These are phyloP conservation scores for Tricholaema leucomelas DNA, from an alignment of 2,113 vertebrate genomes.

Conservation along the genomic window DNA sequence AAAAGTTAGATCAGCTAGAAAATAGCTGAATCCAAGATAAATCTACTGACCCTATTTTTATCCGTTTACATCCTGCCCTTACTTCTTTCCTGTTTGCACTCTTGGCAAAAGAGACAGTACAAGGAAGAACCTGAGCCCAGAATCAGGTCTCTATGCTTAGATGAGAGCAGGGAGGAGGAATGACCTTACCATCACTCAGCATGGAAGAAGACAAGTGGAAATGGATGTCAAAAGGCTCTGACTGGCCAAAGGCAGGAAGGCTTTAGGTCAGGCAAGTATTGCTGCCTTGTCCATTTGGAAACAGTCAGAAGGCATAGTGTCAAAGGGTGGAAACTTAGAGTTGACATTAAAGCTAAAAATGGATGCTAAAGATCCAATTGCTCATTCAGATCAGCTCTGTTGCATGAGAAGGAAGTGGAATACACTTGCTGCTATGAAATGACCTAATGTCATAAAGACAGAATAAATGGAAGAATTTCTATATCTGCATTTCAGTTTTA, in stretches of 20 bases:
- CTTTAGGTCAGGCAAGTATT: neutral
- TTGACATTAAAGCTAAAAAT: neutral
- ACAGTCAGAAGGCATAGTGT: neutral
- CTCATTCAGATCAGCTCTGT: neutral
- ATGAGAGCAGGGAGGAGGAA: neutral
- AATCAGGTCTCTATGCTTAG: too few species aligned
- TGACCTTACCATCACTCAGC: rapidly evolving
- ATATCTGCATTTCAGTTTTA: neutral
- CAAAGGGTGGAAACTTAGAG: neutral
- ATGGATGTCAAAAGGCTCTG: neutral
- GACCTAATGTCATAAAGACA: neutral
- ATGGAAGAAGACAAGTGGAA: neutral
- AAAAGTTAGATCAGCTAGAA: neutral
- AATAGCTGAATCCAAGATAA: neutral
- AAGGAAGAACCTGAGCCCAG: neutral
- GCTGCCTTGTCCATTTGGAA: neutral
- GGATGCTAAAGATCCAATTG: neutral
- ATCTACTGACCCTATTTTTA: neutral
- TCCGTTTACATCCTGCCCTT: neutral
- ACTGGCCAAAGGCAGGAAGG: neutral
- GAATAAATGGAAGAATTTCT: neutral
- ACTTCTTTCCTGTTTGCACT: neutral
- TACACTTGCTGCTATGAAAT: neutral
- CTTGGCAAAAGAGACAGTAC: neutral
- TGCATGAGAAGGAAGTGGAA: neutral